phyloP scores from a whole-genome alignment of 2,797 vertebrate genomes.

The Myripristis murdjan region DNA sequence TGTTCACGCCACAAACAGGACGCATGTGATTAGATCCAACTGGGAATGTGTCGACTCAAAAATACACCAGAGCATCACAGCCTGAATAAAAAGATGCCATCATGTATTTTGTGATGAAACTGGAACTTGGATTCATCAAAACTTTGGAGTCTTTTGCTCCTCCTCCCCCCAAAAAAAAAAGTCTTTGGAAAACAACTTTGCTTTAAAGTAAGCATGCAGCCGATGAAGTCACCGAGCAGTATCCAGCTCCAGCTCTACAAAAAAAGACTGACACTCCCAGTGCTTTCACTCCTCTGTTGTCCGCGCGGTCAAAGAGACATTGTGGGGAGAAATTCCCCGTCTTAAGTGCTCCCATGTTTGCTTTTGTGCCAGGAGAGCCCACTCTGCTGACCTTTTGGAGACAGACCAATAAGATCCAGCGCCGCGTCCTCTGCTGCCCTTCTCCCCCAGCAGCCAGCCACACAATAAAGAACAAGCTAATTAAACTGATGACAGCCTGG shows the following conservation, averaged over 20 bases:
- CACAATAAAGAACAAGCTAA: constrained; percentile 76
- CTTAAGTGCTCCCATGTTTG: constrained; percentile 72
- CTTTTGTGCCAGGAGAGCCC: constrained; percentile 69
- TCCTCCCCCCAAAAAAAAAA: too few species aligned
- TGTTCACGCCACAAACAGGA: too few species aligned
- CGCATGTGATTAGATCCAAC: too few species aligned
- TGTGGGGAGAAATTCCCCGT: constrained; percentile 68
- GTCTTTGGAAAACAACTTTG: too few species aligned
- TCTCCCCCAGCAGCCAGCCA: constrained; percentile 50
- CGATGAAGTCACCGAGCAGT: constrained; percentile 6
- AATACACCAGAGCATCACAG: too few species aligned
- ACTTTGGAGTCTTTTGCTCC: too few species aligned
- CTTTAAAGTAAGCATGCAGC: background rate
- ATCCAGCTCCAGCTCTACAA: background rate
- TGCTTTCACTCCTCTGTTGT: constrained; percentile 48
- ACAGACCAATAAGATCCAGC: constrained; percentile 59
- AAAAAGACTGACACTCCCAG: constrained; percentile 14
- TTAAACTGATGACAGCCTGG: constrained; percentile 62
- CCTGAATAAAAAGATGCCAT: too few species aligned
- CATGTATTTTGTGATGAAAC: too few species aligned
- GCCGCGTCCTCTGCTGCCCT: constrained; percentile 43
- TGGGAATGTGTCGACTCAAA: too few species aligned
- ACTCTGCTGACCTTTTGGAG: constrained; percentile 68
- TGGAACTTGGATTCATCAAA: too few species aligned
- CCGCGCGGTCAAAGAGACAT: constrained; percentile 53